A percentile compares a stretch with the other conserved stretches of the same genome.
Evolutionary conservation across 2,113 vertebrate genomes (phyloP).

Genomic region (Spea multiplicata): DNA sequence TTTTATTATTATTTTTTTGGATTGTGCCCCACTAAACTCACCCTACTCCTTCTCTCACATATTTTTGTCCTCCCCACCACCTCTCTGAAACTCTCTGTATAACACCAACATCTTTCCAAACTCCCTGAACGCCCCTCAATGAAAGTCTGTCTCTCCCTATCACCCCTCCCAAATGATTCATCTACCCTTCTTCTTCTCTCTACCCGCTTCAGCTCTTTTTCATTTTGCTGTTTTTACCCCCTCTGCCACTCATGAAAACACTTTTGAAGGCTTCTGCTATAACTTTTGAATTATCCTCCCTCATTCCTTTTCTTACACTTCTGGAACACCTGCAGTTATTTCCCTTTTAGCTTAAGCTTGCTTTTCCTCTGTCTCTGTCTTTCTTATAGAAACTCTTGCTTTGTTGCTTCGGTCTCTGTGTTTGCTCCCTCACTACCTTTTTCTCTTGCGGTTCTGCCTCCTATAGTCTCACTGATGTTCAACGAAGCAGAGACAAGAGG

Average conservation of each 20-base stretch:
- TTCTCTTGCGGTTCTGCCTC: slow-evolving; percentile 7
- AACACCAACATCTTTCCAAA: neutral
- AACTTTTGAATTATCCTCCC: neutral
- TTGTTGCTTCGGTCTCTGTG: neutral
- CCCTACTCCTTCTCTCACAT: neutral
- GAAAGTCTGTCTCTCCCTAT: neutral
- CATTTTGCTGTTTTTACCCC: neutral
- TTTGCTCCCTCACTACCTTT: slow-evolving; percentile 5
- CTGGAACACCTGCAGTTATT: neutral
- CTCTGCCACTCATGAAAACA: neutral
- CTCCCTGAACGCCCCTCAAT: neutral
- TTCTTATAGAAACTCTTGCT: neutral
- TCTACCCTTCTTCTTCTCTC: neutral
- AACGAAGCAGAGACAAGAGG: slow-evolving; percentile 41
- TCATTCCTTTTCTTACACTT: neutral
- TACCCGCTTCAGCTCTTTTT: neutral
- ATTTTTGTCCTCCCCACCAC: neutral
- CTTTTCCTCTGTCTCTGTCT: neutral
- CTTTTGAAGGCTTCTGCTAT: neutral
- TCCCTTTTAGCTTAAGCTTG: neutral
- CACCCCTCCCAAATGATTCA: neutral
- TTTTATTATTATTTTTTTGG: too few species aligned
- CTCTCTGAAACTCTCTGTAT: neutral
- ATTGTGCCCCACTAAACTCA: neutral
- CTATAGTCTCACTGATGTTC: slow-evolving; percentile 44